These are phyloP conservation scores for Aphelenchoides bicaudatus DNA, from an alignment of 2,888 invertebrate species.

Conservation along the genomic window DNA sequence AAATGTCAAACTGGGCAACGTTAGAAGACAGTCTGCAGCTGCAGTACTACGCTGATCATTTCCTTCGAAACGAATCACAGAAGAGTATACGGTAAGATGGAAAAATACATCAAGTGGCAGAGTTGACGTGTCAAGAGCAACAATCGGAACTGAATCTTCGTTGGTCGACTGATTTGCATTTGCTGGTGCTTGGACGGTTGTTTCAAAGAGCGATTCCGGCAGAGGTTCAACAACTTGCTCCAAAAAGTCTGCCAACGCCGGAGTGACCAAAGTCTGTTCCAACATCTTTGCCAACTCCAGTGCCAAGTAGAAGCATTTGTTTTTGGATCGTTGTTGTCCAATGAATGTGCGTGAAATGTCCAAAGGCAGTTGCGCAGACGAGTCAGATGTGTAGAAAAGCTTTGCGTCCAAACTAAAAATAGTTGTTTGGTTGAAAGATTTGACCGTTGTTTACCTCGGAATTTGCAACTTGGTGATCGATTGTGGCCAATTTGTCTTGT, in stretches of 20 bases:
- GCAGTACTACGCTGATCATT: constrained; percentile 33
- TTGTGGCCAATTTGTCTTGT: constrained; percentile 6
- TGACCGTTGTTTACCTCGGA: too few relatives aligned
- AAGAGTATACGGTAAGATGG: constrained; percentile 95
- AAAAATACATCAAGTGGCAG: constrained; percentile 98
- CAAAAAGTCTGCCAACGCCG: constrained; percentile 83
- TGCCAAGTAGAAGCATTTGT: constrained; percentile 87
- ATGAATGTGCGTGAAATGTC: constrained; percentile 19
- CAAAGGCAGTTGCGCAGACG: constrained; percentile 23
- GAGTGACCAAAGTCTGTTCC: constrained; percentile 93
- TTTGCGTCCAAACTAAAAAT: constrained; percentile 79
- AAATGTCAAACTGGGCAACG: constrained; percentile 93
- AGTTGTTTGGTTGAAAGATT: too few relatives aligned
- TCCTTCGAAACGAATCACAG: constrained; percentile 78
- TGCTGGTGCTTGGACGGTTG: neutral
- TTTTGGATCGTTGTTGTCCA: constrained; percentile 16
- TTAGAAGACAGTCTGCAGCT: constrained; percentile 63
- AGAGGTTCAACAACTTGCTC: constrained; percentile 95
- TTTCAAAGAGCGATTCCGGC: constrained; percentile 65
- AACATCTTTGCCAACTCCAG: constrained; percentile 93
- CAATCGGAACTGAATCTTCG: constrained; percentile 38
- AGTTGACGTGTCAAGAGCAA: constrained; percentile 66
- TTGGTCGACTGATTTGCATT: too few relatives aligned
- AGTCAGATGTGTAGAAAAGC: constrained; percentile 64
- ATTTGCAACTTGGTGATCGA: constrained; percentile 23